Conservation (phyloP, 2,113 vertebrate species). For the Panthera tigris region DNA sequence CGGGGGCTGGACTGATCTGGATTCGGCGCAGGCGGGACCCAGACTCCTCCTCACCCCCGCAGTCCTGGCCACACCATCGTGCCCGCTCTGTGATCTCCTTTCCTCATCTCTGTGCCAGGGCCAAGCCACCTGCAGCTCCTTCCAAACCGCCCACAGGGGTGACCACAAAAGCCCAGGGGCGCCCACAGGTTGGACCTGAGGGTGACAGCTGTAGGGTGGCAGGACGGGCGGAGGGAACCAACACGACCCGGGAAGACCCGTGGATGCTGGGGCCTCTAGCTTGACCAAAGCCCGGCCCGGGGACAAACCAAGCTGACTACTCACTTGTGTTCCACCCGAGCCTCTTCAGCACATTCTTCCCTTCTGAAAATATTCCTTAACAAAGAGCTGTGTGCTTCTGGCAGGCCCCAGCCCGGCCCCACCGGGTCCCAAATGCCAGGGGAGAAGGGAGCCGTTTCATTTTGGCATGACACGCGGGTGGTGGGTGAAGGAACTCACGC, state of each 20-base stretch:
- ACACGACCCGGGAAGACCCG: neutral
- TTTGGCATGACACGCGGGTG: neutral
- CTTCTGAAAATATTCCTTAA: constrained; percentile 59
- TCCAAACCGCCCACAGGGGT: neutral
- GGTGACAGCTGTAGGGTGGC: neutral
- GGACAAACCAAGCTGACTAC: neutral
- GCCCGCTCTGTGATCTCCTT: neutral
- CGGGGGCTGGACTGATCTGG: neutral
- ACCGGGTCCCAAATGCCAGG: constrained; percentile 9
- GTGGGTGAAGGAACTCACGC: neutral
- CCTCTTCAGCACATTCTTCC: constrained; percentile 56
- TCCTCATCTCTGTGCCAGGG: neutral
- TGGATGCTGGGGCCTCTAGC: neutral
- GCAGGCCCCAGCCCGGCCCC: constrained; percentile 32
- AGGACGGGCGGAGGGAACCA: neutral
- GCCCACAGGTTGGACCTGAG: constrained; percentile 24
- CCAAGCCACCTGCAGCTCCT: constrained; percentile 42
- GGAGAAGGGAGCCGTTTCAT: neutral
- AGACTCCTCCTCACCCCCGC: neutral
- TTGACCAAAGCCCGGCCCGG: neutral
- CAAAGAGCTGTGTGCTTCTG: constrained; percentile 56
- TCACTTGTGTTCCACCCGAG: neutral
- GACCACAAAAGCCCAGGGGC: neutral
- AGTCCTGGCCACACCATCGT: neutral
- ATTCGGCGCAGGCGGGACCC: too few species aligned